Base-by-base conservation (phyloP, 2,888 invertebrate species). In the Acronicta alni region DNA sequence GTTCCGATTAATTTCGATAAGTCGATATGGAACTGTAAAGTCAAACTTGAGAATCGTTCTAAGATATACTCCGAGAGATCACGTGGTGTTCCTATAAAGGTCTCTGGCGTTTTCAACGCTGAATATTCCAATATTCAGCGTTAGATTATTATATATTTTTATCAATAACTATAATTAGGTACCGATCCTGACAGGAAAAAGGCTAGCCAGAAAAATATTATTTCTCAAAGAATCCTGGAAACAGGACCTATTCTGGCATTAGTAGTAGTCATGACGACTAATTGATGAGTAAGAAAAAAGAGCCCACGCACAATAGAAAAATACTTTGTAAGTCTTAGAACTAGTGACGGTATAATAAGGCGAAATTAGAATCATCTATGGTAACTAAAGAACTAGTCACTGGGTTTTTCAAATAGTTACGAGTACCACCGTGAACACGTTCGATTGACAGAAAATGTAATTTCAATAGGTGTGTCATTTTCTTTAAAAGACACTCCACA, bases 261-360 rank as follows among this genome's bases (percentile, higher is more conserved):
- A 35, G 35, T 7, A 35, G n/a, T 35, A 35, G n/a, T 6, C n/a
- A 35, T 35, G 35, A n/a, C n/a, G n/a, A 35, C 35, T 37, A 47
- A 20, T 35, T 42, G 58, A 65, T 67, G 58, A 71, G 45, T 71
- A 71, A 58, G 20, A 46, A 69, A 54, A 43, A 32, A n/a, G 20
- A 61, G n/a, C n/a, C 47, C 44, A 43, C 45, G 30, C 18, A 47
- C 32, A 6, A 32, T 14, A 35, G 15, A 37, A 58, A 39, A 8
- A 38, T 44, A 47, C 39, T n/a, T 42, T 17, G 10, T 41, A 30
- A 2, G 38, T 49, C 44, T 51, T 12, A 47, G 64, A 70, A 64
- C 32, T 32, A 52, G 30, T 57, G 42, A 45, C 16, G 15, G 35
- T 38, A 18, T 53, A 64, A 37, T 64, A 52, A 53, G 41, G 14